Base-by-base conservation (phyloP, 2,888 invertebrate genomes). In the Meghimatium bilineatum region DNA sequence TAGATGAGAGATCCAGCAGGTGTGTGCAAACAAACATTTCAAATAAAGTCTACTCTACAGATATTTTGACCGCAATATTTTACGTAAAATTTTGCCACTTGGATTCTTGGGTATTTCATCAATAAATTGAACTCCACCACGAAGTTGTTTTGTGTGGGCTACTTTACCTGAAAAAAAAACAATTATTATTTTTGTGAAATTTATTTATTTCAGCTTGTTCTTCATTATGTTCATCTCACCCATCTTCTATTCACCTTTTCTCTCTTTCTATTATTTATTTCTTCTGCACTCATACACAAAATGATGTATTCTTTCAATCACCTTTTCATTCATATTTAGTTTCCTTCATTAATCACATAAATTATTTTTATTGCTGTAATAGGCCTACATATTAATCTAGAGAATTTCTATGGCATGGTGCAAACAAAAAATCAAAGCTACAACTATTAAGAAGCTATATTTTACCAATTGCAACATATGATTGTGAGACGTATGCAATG, bases 71-170 rank as follows among this genome's bases (percentile, higher is more conserved):
- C 44, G 87, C 29, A 90, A 38, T 3, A 87, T 52, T 38, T 89
- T 66, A 20, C 90, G 83, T 17, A 90, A 85, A 69, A 90, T 89
- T 80, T 90, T 90, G 20, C 90, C 90, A 83, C 88, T 90, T 5
- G 90, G 87, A 38, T 88, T 89, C 85, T 90, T 91, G 26, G 91
- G 91, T 29, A 91, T 89, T 66, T 86, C 85, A 23, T 88, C 88
- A 60, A 89, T 81, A 77, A 90, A 87, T 60, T 87, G 84, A 1
- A 91, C 87, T 1, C 91, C 91, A 38, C 91, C 91, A 74, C 90
- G 83, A 17, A 91, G 75, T 71, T 86, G n/a, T 87, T 91, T 90
- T 85, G 90, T 87, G 6, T 88, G 88, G 23, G 90, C 87, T 12
- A 90, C 89, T 82, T 88, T 88, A 71, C 87, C 91, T 91, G 87